Base-by-base conservation (phyloP, 2,888 invertebrate species). In the Saturnia pavonia region DNA sequence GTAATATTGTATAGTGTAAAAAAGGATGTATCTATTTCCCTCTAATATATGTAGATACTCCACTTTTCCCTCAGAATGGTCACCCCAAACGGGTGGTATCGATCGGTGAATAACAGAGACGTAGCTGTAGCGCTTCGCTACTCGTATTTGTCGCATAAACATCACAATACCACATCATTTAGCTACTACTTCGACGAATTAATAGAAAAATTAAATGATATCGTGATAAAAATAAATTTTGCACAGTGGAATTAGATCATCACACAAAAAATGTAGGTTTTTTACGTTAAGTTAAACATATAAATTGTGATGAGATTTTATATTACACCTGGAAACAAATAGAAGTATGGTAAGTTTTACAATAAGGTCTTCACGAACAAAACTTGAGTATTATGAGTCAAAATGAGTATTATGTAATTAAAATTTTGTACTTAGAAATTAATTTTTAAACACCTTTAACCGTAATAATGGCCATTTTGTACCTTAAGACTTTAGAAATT, bases 61-160 rank as follows among this genome's bases (percentile, higher is more conserved):
- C 22, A 48, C 51, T 14, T 43, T 48, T 40, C 63, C 25, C 19
- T 45, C 42, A 67, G 67, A 77, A 78, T 90, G 86, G 91, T 85
- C 90, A 91, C 91, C 92, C 92, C 80, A 88, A 75, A 40, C 81
- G 78, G 75, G 72, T 71, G 67, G 79, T 92, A 93, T 93, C 92
- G 93, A 93, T 93, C 89, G 85, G 79, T 78, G 84, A 84, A 86
- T 82, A 86, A 91, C 81, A 85, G 87, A 81, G 91, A 90, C 80
- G 74, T 74, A 78, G 74, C 82, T 82, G 90, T 93, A 86, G 76
- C 74, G 82, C 85, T 78, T 75, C 76, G 76, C 88, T 80, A 76
- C 80, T 92, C 90, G 68, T 69, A 80, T 88, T 89, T 91, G 92
- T 88, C 91, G 93, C 92, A 92, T 91, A 87, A 89, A 89, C 88